A percentile compares a stretch with the other conserved stretches of the same genome.
phyloP scores from a whole-genome alignment of 1,140 invertebrate species.

The Asobara japonica region DNA sequence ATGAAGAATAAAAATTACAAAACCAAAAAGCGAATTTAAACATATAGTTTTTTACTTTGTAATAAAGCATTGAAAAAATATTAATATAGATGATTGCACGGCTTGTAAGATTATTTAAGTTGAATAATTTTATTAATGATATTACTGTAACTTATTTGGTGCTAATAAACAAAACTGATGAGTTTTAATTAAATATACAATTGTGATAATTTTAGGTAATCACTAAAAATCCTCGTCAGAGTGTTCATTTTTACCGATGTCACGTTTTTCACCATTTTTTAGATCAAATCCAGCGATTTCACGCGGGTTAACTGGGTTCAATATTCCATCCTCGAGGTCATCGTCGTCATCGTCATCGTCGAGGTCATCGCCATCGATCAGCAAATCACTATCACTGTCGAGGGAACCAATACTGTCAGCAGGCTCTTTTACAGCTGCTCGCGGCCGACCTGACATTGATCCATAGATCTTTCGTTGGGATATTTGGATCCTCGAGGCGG shows the following conservation, averaged over 20 bases:
- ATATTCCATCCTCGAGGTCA: conserved; percentile 44
- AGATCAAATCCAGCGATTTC: conserved; percentile 50
- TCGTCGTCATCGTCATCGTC: conserved; percentile 62
- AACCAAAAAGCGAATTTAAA: background rate
- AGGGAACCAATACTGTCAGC: conserved; percentile 58
- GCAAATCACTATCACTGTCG: conserved; percentile 67
- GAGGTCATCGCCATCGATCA: conserved; percentile 63
- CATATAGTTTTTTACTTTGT: background rate
- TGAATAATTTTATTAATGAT: background rate
- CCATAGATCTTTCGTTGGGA: conserved; percentile 65
- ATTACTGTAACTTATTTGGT: background rate
- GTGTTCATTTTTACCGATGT: conserved; percentile 57
- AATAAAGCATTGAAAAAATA: background rate
- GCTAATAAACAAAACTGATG: background rate
- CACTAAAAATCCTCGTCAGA: conserved; percentile 63
- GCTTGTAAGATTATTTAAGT: background rate
- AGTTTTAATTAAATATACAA: background rate
- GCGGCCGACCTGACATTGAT: conserved; percentile 65
- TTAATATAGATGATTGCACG: background rate
- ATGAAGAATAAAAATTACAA: background rate
- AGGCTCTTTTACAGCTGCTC: conserved; percentile 56
- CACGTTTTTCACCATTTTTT: conserved; percentile 56
- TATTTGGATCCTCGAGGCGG: conserved; percentile 54
- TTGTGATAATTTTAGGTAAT: background rate
- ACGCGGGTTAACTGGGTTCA: conserved; percentile 46